phyloP scores from a whole-genome alignment of 2,888 invertebrate species.

The Gastracanthus pulcherrimus region DNA sequence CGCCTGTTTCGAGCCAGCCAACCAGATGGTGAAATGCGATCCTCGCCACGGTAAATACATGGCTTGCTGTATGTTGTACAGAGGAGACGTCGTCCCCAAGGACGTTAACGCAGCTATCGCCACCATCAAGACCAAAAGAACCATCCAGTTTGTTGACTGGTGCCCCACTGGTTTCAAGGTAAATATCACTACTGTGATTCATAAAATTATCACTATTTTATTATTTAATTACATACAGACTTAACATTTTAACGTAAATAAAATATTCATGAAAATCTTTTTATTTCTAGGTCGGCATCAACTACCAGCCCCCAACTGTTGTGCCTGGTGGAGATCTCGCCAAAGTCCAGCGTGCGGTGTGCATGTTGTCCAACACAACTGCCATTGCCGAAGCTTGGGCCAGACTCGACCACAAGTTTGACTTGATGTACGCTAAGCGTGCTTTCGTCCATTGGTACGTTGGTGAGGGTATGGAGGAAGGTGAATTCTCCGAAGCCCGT shows the following conservation, averaged over 20 bases:
- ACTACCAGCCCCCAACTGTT: constrained; percentile 78
- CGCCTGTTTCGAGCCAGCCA: constrained; percentile 96
- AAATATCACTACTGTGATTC: not conserved
- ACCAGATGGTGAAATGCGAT: constrained; percentile 97
- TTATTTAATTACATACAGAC: no score
- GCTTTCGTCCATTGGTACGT: constrained; percentile 88
- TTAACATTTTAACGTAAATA: not conserved
- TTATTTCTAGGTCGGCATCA: constrained; percentile 73
- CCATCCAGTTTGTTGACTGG: constrained; percentile 96
- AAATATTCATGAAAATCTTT: not conserved
- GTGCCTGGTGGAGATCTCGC: constrained; percentile 79
- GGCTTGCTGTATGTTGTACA: constrained; percentile 98
- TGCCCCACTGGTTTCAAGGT: constrained; percentile 90
- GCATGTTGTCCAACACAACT: constrained; percentile 84
- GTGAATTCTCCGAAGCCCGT: constrained; percentile 89
- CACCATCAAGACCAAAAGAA: constrained; percentile 95
- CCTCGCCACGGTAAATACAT: constrained; percentile 95
- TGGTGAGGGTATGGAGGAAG: constrained; percentile 90
- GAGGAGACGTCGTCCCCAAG: constrained; percentile 96
- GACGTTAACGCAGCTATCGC: constrained; percentile 97
- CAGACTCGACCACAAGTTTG: constrained; percentile 84
- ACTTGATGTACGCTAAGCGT: constrained; percentile 84
- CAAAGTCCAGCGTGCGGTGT: constrained; percentile 83
- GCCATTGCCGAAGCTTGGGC: constrained; percentile 85
- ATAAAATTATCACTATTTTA: no score